A percentile compares a stretch with the other conserved stretches of the same genome.
Conservation (phyloP, 2,113 vertebrate species). For the Neotragus pygmaeus region DNA sequence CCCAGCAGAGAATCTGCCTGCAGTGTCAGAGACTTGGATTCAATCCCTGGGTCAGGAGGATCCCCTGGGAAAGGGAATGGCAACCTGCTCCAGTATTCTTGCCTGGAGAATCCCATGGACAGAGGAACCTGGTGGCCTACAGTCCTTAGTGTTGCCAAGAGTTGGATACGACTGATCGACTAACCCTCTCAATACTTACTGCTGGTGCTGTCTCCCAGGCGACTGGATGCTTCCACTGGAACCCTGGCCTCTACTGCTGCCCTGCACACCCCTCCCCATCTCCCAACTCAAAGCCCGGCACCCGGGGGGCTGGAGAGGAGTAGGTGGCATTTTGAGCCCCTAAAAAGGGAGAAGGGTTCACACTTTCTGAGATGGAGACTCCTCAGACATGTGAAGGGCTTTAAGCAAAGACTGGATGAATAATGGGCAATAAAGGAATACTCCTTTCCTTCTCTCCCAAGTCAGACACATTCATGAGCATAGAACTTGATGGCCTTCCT, state of each 20-base stretch:
- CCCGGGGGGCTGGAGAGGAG: neutral
- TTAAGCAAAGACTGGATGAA: neutral
- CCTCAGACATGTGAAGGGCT: neutral
- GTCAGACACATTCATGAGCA: too few relatives aligned
- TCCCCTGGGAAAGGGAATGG: neutral
- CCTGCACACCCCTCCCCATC: rapidly evolving
- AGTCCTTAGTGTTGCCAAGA: neutral
- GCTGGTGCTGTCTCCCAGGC: too few relatives aligned
- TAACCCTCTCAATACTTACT: neutral
- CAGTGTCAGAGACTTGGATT: neutral
- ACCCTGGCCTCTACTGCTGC: neutral
- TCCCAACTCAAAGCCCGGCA: neutral
- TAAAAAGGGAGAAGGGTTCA: neutral
- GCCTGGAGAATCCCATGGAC: neutral
- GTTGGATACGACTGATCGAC: neutral
- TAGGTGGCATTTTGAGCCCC: neutral
- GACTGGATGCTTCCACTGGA: neutral
- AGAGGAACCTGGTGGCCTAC: neutral
- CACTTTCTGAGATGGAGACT: too few relatives aligned
- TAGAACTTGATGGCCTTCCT: neutral
- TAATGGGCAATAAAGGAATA: neutral
- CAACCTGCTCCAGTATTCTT: neutral
- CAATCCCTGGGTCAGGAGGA: neutral
- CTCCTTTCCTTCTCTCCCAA: neutral
- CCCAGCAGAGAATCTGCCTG: neutral